These are phyloP conservation scores for Stratiolaelaps scimitus DNA, from an alignment of 1,140 invertebrate genomes.

Conservation along the genomic window DNA sequence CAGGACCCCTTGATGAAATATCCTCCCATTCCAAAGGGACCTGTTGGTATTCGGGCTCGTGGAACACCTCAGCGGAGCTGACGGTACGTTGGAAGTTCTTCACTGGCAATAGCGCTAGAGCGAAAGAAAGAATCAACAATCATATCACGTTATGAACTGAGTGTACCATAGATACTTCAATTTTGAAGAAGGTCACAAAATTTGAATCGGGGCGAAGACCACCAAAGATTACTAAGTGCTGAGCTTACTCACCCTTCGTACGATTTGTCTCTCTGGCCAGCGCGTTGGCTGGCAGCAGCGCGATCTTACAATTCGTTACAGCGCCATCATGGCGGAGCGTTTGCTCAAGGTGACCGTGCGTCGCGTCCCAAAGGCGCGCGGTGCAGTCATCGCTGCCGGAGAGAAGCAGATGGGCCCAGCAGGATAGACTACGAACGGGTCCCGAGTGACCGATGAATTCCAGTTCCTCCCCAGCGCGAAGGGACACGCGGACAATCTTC, in stretches of 20 bases:
- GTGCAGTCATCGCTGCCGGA: slow-evolving; percentile 12
- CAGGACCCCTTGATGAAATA: no score
- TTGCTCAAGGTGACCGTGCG: slow-evolving; percentile 13
- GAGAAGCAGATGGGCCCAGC: slow-evolving; percentile 1
- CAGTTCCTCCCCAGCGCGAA: not conserved
- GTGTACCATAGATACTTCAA: no score
- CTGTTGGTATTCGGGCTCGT: no score
- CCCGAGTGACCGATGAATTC: slow-evolving; percentile 12
- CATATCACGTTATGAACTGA: no score
- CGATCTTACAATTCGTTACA: slow-evolving; percentile 15
- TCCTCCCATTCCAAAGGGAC: no score
- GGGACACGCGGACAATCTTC: slow-evolving; percentile 4
- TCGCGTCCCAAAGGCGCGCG: slow-evolving; percentile 16
- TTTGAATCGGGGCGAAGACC: no score
- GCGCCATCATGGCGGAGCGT: slow-evolving; percentile 14
- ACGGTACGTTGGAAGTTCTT: no score
- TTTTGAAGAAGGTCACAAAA: no score
- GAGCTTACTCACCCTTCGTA: not conserved
- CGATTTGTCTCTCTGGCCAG: slow-evolving; percentile 5
- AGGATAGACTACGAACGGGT: slow-evolving; percentile 11
- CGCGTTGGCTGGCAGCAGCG: not conserved
- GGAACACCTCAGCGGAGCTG: no score
- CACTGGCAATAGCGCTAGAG: no score
- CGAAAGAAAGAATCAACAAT: no score
- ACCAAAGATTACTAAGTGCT: no score